phyloP scores from a whole-genome alignment of 2,113 vertebrate genomes.

The Panthera uncia region DNA sequence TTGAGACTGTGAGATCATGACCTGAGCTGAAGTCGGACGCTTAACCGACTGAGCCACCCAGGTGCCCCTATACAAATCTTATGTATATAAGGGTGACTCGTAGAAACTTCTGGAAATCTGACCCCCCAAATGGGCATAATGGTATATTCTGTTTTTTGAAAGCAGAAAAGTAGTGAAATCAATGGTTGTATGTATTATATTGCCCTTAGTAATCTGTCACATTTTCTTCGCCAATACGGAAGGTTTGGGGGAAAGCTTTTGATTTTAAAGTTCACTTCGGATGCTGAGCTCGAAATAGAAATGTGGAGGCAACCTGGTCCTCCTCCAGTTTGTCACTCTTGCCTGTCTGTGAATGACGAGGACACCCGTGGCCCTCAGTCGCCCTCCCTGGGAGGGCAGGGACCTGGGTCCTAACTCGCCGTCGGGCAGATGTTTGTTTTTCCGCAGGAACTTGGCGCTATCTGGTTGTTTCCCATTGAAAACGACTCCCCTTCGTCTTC shows the following conservation, averaged over 20 bases:
- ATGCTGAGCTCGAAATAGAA: not conserved
- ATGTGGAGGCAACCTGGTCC: not conserved
- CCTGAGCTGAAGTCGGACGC: too few species aligned
- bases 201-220: not conserved
- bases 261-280: constrained; percentile 16
- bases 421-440: constrained; percentile 65
- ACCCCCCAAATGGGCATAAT: too few species aligned
- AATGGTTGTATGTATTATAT: not conserved
- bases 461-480: constrained; percentile 29
- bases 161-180: not conserved
- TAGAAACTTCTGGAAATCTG: constrained; percentile 7
- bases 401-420: not conserved
- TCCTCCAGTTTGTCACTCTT: not conserved
- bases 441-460: constrained; percentile 18
- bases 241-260: not conserved
- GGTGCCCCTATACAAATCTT: not conserved
- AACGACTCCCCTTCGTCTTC: constrained; percentile 56
- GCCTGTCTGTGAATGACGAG: not conserved
- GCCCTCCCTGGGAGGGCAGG: not conserved
- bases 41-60: too few species aligned
- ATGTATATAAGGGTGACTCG: not conserved
- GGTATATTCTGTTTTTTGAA: not conserved
- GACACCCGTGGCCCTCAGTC: not conserved
- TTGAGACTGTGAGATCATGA: too few species aligned
- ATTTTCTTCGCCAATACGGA: not conserved